Conservation (phyloP, 1,140 invertebrate species). For the Coenobita brevimanus region DNA sequence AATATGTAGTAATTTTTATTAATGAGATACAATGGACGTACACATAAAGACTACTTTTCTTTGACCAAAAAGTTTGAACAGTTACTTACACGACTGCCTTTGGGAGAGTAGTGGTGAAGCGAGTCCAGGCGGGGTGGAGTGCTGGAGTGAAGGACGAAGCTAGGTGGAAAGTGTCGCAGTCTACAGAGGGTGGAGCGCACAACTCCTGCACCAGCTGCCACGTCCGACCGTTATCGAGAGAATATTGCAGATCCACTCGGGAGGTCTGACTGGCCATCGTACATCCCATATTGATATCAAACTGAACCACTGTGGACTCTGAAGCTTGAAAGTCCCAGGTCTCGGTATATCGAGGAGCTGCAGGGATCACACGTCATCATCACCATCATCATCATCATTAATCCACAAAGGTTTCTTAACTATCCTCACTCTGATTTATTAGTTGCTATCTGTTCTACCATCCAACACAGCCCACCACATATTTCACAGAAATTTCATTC, state of each 20-base stretch:
- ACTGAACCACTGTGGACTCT: slow-evolving; percentile 74
- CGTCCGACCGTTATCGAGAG: slow-evolving; percentile 73
- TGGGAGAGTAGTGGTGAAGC: slow-evolving; percentile 73
- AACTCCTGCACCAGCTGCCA: slow-evolving; percentile 74
- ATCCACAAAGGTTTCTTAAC: no score
- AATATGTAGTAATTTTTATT: no score
- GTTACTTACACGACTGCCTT: slow-evolving; percentile 73
- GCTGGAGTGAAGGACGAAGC: slow-evolving; percentile 73
- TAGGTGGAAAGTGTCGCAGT: slow-evolving; percentile 74
- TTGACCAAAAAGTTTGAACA: no score
- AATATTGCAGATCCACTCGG: slow-evolving; percentile 73
- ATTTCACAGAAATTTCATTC: no score
- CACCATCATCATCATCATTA: no score
- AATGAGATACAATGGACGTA: no score
- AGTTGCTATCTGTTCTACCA: no score
- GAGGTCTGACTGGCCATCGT: slow-evolving; percentile 70
- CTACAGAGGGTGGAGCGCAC: slow-evolving; percentile 73
- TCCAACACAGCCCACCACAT: no score
- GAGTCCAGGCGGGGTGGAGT: slow-evolving; percentile 73
- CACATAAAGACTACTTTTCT: no score
- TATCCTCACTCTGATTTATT: no score
- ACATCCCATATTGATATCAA: slow-evolving; percentile 74
- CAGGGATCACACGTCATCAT: no score
- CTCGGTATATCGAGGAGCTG: slow-evolving; percentile 72
- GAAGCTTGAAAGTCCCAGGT: slow-evolving; percentile 75